A percentile compares a stretch with the other conserved stretches of the same genome.
Conservation (phyloP, 2,797 vertebrate genomes). For the Urocyon cinereoargenteus region DNA sequence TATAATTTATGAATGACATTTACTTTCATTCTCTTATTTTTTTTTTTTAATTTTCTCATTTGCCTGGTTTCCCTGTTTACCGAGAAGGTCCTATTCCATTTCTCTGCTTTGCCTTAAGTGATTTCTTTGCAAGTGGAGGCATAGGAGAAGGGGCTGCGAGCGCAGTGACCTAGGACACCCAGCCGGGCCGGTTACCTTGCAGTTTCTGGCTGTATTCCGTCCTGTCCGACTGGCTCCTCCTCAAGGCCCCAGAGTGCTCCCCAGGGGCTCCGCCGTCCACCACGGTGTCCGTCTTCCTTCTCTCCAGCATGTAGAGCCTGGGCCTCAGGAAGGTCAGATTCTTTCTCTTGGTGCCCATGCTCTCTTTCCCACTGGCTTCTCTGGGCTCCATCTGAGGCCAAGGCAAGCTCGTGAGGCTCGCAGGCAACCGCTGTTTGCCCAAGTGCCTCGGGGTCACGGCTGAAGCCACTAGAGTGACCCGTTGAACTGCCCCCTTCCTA, state of each 20-base stretch:
- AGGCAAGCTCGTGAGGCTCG: neutral
- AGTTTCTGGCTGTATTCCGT: conserved; percentile 97
- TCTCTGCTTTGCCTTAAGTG: conserved; percentile 2
- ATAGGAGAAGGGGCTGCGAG: neutral
- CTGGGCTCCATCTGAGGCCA: conserved; percentile 88
- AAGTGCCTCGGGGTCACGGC: neutral
- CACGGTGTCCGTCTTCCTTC: conserved; percentile 96
- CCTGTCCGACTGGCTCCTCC: conserved; percentile 98
- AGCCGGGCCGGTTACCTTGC: conserved; percentile 92
- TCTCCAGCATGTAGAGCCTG: conserved; percentile 92
- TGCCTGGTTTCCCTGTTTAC: neutral
- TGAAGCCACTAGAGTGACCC: conserved; percentile 32
- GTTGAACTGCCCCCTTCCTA: conserved; percentile 81
- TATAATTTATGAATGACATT: neutral
- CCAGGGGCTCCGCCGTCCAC: conserved; percentile 87
- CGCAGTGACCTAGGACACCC: neutral
- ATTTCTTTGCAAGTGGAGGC: neutral
- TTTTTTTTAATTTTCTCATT: neutral
- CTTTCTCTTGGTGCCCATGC: conserved; percentile 89
- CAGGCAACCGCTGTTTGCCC: neutral
- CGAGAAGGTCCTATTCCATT: neutral
- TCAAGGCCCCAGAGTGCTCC: conserved; percentile 92
- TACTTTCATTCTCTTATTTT: conserved; percentile 10
- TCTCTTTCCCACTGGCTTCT: conserved; percentile 89
- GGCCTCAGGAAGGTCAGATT: conserved; percentile 92